phyloP scores from a whole-genome alignment of 1,140 invertebrate species.

The Heliconius melpomene region DNA sequence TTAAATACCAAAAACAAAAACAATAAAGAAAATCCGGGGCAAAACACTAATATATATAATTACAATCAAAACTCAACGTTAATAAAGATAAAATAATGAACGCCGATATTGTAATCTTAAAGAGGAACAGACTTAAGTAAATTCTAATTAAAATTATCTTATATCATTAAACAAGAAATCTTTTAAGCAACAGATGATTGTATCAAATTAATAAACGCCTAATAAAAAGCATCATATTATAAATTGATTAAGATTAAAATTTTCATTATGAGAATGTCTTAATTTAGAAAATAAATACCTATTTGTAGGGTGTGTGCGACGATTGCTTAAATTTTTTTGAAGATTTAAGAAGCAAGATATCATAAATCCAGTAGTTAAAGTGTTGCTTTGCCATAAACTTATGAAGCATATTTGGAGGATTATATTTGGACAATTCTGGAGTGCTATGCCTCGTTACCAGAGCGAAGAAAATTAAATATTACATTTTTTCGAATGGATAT shows the following conservation, averaged over 20 bases:
- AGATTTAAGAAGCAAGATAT: neutral
- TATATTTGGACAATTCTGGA: neutral
- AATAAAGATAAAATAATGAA: conserved; percentile 10
- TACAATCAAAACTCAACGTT: neutral
- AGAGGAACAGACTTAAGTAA: neutral
- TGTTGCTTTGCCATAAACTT: too few relatives aligned
- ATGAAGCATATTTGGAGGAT: too few relatives aligned
- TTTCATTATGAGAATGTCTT: neutral
- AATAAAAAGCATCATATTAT: neutral
- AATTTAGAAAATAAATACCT: neutral
- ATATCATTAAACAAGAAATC: neutral
- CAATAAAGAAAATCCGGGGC: neutral
- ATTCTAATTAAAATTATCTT: conserved; percentile 5
- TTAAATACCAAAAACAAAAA: too few relatives aligned
- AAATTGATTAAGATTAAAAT: neutral
- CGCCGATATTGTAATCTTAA: conserved; percentile 9
- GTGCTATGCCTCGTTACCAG: neutral
- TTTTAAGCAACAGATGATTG: neutral
- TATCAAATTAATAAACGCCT: neutral
- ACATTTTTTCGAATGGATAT: neutral
- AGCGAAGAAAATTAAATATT: neutral
- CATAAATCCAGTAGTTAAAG: too few relatives aligned
- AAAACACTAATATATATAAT: neutral
- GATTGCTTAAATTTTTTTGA: neutral
- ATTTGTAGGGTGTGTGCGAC: too few relatives aligned